A percentile compares a stretch with the other conserved stretches of the same genome.
Evolutionary conservation across 2,113 vertebrate species (phyloP).

Genomic region (Callipepla californica): DNA sequence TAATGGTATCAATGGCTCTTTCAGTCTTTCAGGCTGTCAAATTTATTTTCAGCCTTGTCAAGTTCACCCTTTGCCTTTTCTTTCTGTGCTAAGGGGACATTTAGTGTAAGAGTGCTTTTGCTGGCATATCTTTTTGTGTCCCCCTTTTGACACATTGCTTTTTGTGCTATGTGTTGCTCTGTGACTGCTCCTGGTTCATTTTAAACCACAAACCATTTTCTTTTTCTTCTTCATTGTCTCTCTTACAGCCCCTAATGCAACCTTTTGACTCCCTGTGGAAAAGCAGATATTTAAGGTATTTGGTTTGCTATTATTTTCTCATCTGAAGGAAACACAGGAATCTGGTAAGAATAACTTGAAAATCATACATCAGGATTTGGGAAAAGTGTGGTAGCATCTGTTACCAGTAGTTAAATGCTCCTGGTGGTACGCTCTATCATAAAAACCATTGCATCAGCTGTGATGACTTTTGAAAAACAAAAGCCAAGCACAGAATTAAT

Average conservation of each 20-base stretch:
- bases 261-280: neutral
- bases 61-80: conserved; percentile 24
- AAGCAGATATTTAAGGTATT: neutral
- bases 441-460: neutral
- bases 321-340: neutral
- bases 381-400: neutral
- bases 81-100: neutral
- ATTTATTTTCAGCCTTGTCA: conserved; percentile 58
- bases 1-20: neutral
- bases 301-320: neutral
- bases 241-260: neutral
- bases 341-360: neutral
- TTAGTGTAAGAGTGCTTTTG: neutral
- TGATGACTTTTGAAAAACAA: neutral
- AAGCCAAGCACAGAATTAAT: neutral
- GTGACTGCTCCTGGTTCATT: neutral
- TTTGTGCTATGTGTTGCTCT: conserved; percentile 24
- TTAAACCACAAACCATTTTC: neutral
- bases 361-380: neutral
- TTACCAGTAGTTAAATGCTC: neutral
- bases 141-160: conserved; percentile 17
- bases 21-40: neutral
- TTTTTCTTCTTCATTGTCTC: neutral
- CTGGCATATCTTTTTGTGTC: conserved; percentile 41
- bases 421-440: neutral